Percentiles rank a stretch among this genome's conserved stretches.
Conservation (phyloP, 2,888 invertebrate genomes). For the Rotaria socialis region DNA sequence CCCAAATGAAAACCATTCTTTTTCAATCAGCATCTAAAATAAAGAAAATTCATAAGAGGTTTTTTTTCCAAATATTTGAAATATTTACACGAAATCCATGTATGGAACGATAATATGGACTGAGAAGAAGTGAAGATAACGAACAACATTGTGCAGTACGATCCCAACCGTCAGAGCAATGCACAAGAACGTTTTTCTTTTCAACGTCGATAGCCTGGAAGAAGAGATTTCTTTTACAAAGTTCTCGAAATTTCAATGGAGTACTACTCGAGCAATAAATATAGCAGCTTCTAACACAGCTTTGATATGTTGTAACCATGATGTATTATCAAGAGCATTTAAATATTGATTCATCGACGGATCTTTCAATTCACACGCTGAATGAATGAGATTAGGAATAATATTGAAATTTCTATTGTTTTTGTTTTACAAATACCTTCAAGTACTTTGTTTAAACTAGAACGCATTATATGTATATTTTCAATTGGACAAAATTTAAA, state of each 20-base stretch:
- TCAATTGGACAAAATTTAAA: conserved; percentile 97
- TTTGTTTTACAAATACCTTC: conserved; percentile 68
- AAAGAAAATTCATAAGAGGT: neutral
- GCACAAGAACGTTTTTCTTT: conserved; percentile 95
- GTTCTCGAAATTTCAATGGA: conserved; percentile 50
- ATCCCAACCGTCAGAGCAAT: conserved; percentile 99
- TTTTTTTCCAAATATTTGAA: neutral
- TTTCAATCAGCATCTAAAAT: conserved; percentile 78
- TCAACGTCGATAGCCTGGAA: conserved; percentile 66
- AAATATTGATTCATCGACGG: conserved; percentile 86
- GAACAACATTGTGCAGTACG: conserved; percentile 96
- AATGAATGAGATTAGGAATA: conserved; percentile 38
- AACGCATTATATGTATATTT: conserved; percentile 97
- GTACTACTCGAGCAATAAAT: conserved; percentile 68
- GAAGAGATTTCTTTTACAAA: too few relatives aligned
- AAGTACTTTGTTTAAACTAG: conserved; percentile 82
- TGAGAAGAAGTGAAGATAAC: conserved; percentile 79
- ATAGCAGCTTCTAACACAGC: conserved; percentile 77
- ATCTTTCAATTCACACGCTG: conserved; percentile 71
- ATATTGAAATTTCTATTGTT: too few relatives aligned
- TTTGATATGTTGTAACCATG: conserved; percentile 90
- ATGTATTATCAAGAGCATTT: conserved; percentile 76
- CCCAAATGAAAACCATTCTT: conserved; percentile 72
- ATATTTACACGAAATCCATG: conserved; percentile 78
- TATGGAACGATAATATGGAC: conserved; percentile 91